Percentiles rank a stretch among this genome's conserved stretches.
Conservation (phyloP, 2,797 vertebrate genomes). For the Macrochelys suwanniensis region DNA sequence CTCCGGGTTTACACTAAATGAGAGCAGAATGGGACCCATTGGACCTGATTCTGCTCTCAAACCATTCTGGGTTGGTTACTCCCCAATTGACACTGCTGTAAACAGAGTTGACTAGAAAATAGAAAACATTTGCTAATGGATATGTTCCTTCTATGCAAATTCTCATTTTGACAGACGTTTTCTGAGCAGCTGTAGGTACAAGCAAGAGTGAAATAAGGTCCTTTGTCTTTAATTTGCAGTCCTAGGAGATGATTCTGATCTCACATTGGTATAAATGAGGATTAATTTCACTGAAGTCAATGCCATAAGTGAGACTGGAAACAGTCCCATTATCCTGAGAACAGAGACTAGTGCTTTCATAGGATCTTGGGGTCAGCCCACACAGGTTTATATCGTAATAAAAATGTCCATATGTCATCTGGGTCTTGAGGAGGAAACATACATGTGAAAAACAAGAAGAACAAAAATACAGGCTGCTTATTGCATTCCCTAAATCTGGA, state of each 20-base stretch:
- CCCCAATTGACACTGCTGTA: background rate
- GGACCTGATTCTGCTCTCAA: background rate
- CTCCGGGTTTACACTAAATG: background rate
- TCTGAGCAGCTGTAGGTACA: background rate
- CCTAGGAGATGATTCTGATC: background rate
- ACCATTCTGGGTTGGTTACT: background rate
- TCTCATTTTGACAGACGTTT: background rate
- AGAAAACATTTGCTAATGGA: background rate
- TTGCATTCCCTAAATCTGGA: constrained; percentile 44
- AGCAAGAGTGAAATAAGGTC: background rate
- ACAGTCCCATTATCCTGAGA: background rate
- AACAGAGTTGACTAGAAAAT: background rate
- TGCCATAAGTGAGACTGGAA: constrained; percentile 37
- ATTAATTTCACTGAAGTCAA: background rate
- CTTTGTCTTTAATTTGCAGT: background rate
- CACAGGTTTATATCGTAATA: constrained; percentile 27
- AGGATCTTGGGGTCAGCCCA: constrained; percentile 9
- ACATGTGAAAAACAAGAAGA: constrained; percentile 49
- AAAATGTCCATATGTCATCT: constrained; percentile 43
- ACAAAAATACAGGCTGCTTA: background rate
- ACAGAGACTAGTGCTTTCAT: background rate
- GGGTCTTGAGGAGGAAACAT: constrained; percentile 30
- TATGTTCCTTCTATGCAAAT: background rate
- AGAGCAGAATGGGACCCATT: background rate
- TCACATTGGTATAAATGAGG: background rate